Base-by-base conservation (phyloP, 2,113 vertebrate genomes). In the Suricata suricatta region DNA sequence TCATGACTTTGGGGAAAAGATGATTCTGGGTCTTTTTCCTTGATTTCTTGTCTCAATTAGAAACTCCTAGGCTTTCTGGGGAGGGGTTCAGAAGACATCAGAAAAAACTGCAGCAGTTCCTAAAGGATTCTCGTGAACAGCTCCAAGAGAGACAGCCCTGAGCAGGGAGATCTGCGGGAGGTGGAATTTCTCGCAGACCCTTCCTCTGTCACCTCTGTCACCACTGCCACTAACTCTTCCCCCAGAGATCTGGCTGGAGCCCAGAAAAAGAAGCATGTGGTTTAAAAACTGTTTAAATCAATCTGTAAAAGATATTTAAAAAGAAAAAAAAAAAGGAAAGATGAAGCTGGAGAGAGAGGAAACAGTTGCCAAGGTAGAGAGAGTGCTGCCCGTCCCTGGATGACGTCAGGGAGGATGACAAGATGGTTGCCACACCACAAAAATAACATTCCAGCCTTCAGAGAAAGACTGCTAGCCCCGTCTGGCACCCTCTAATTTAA, bases 11-110 rank as follows among this genome's bases (percentile, higher is more conserved):
- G 97, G 97, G 98, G 96, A 96, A 98, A 98, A 97, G 98, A 98
- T 82, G 95, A 98, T 97, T 97, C 97, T 98, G 96, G 97, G 81
- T 98, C 98, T 98, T 98, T 95, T 95, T 93, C 74, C 97, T 96
- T 63, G 0, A 74, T 95, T 97, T 97, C 97, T 95, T 94, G 97
- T 99, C 96, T 98, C 83, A 95, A 2, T 96, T 90, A 83, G 83
- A 98, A 98, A 98, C 98, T 98, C 95, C 82, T 1, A 97, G 98
- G 98, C 94, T 96, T 97, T 92, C 81, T 95, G 95, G 97, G 95
- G 89, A 93, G 93, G 97, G 95, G 68, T 82, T 0, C n/a, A 0
- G 7, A 81, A 90, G 93, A 92, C 79, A 88, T 76, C n/a, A 23
- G 23, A 79, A 93, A 82, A 90, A 38, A 41, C 66, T 86, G 50